Evolutionary conservation across 2,113 vertebrate genomes (phyloP), one percentile per base, ranked within the genome.

Genomic region (Misgurnus anguillicaudatus): DNA sequence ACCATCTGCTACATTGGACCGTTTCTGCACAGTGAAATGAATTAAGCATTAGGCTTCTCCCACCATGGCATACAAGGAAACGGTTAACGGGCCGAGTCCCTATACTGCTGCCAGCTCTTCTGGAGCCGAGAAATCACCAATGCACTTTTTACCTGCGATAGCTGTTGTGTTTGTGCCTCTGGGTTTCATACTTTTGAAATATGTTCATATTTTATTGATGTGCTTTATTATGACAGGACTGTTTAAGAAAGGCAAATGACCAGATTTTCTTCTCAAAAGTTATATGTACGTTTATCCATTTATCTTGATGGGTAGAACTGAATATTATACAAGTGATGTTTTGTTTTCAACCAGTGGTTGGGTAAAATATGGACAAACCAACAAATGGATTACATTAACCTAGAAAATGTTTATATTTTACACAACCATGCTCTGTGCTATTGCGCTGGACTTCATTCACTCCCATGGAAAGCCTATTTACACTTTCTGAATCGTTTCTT

Each of bases 1-100:
- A 38, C 69, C 69, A 72, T 72, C 51, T 72, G 69, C 69, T 72
- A 51, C 53, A 57, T 14, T 72, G 69, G 69, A 72, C 69, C 14
- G 70, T 72, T 72, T 21, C 41, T 41, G 41, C 53, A 72, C 70
- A 58, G 70, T 58, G 70, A n/a, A 24, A 9, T 14, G 70, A 6
- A 8, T 72, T 72, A 41, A 72, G 38, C 70, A 58, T 72, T 58
- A 58, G 70, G 70, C 53, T 58, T 36, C 53, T 72, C 38, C 16
- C 53, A 21, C 41, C 53, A 57, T 31, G 4, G 68, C 55, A n/a
- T 42, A 41, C 38, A n/a, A 57, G 53, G 14, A 17, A 57, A 57
- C 53, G 8, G 17, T 57, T 19, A 19, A 57, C n/a, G 19, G 16
- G 53, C n/a, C 9, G 7, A 9, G 19, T 17, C 2, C 8, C 19